phyloP scores from a whole-genome alignment of 1,140 invertebrate species.

The Ganaspis sp. region DNA sequence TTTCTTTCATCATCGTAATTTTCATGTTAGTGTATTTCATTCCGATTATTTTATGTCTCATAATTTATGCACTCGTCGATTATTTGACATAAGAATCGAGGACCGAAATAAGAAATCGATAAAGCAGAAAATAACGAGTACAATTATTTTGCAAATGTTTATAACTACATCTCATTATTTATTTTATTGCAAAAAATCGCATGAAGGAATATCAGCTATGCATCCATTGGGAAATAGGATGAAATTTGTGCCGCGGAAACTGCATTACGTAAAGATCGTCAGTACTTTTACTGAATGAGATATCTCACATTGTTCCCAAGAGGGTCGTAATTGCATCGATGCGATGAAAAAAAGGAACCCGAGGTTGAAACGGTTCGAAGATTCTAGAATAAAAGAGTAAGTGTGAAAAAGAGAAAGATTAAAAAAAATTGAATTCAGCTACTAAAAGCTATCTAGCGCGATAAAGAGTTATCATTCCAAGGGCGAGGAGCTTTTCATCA shows the following conservation, averaged over 20 bases:
- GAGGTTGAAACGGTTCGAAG: slow-evolving; percentile 26
- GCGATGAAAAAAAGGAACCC: slow-evolving; percentile 14
- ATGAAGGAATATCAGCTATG: slow-evolving; percentile 4
- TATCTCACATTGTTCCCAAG: slow-evolving; percentile 28
- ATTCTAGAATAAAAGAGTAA: slow-evolving; percentile 17
- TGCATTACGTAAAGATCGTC: slow-evolving; percentile 29
- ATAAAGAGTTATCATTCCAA: not conserved
- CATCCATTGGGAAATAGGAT: slow-evolving; percentile 12
- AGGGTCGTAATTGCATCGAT: slow-evolving; percentile 29
- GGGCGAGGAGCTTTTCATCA: slow-evolving; percentile 33
- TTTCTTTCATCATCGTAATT: too few relatives aligned
- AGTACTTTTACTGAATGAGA: slow-evolving; percentile 26
- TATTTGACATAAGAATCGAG: too few relatives aligned
- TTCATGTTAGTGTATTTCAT: too few relatives aligned
- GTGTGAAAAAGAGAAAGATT: not conserved
- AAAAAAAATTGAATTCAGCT: slow-evolving; percentile 5
- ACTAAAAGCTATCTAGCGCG: slow-evolving; percentile 11
- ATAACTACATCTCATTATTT: not conserved
- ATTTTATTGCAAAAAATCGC: not conserved
- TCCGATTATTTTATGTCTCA: too few relatives aligned
- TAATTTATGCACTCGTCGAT: too few relatives aligned
- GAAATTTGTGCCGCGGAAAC: slow-evolving; percentile 27
- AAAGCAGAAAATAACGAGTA: too few relatives aligned
- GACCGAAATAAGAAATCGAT: too few relatives aligned
- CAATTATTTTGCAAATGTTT: too few relatives aligned